Conservation (phyloP, 1,140 invertebrate genomes). For the Apis dorsata region DNA sequence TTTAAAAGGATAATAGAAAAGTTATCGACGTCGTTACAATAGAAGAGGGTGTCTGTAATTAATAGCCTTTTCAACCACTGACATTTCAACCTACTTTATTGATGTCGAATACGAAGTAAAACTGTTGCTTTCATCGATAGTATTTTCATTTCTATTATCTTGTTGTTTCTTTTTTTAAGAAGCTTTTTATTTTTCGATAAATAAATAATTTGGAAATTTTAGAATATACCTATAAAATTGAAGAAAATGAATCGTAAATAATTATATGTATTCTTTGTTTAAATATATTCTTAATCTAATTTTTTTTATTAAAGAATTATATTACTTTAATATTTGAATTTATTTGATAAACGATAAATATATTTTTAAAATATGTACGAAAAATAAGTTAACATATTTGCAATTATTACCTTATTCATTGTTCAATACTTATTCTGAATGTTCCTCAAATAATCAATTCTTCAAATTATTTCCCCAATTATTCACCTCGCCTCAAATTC, state of each 20-base stretch:
- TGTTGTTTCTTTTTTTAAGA: background rate
- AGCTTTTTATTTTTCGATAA: background rate
- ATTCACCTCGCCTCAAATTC: too few species aligned
- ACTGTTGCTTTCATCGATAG: conserved; percentile 16
- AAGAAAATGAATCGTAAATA: too few species aligned
- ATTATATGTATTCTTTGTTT: background rate
- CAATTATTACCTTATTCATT: too few species aligned
- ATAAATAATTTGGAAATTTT: too few species aligned
- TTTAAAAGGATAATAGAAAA: conserved; percentile 69
- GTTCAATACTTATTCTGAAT: too few species aligned
- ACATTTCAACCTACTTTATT: conserved; percentile 51
- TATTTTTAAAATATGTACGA: too few species aligned
- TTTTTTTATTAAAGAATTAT: background rate
- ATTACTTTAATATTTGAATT: too few species aligned
- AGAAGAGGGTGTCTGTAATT: conserved; percentile 65
- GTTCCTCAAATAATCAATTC: too few species aligned
- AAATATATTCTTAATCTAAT: background rate
- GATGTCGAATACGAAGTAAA: conserved; percentile 19
- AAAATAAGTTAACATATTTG: too few species aligned
- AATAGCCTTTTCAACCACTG: conserved; percentile 61
- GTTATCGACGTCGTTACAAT: conserved; percentile 61
- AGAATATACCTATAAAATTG: too few species aligned
- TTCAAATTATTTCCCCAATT: too few species aligned
- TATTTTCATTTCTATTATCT: background rate
- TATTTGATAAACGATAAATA: too few species aligned